A percentile compares a stretch with the other conserved stretches of the same genome.
Conservation (phyloP, 2,888 invertebrate genomes). For the Bimastos eiseni region DNA sequence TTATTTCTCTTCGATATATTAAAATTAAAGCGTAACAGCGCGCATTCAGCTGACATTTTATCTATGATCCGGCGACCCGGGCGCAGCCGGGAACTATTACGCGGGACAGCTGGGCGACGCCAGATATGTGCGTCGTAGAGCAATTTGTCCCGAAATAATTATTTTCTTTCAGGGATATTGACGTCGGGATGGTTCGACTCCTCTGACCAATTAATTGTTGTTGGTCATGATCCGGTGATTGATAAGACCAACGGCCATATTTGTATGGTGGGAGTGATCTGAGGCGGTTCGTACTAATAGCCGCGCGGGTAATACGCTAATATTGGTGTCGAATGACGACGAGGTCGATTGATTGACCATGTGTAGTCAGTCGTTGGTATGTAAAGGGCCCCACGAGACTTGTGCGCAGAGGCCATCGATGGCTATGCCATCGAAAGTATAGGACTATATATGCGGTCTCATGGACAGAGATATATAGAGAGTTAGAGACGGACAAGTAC, state of each 20-base stretch:
- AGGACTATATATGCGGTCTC: too few species aligned
- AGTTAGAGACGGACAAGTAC: background rate
- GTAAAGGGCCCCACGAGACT: background rate
- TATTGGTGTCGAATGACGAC: background rate
- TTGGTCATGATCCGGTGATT: slow-evolving; percentile 13
- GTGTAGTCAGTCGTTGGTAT: background rate
- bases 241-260: slow-evolving; percentile 13
- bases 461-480: background rate
- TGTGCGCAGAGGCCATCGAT: background rate
- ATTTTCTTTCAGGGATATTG: background rate
- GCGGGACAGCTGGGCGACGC: background rate
- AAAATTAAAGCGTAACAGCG: background rate
- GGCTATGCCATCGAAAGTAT: too few species aligned
- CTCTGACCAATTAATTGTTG: background rate
- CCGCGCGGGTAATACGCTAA: slow-evolving; percentile 6
- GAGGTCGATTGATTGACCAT: background rate
- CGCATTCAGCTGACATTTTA: slow-evolving; percentile 5
- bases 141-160: too few species aligned
- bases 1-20: background rate
- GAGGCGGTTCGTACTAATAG: background rate
- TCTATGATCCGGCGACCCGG: background rate
- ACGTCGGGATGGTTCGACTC: background rate
- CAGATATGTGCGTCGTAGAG: background rate
- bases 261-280: background rate
- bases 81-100: background rate